phyloP scores from a whole-genome alignment of 2,797 vertebrate genomes.

The Scarus forsteni region DNA sequence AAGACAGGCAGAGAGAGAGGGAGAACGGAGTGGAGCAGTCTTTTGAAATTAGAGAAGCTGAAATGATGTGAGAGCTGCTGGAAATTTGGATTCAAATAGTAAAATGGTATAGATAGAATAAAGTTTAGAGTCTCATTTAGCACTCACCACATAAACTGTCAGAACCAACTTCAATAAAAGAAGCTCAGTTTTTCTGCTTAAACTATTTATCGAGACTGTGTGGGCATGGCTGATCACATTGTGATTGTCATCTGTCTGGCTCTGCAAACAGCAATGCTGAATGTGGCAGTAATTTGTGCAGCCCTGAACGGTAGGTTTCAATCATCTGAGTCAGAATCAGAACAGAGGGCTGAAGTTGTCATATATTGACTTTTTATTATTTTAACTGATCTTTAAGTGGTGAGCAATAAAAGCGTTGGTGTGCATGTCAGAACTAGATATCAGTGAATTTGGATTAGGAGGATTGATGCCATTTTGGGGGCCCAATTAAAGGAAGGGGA shows the following conservation, averaged over 20 bases:
- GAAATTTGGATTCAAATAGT: neutral
- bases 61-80: conserved; percentile 12
- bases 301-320: neutral
- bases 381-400: neutral
- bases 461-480: no score
- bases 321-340: neutral
- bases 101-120: neutral
- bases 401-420: neutral
- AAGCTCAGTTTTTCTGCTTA: neutral
- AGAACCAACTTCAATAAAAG: no score
- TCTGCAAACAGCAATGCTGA: neutral
- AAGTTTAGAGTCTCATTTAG: neutral
- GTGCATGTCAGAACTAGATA: no score
- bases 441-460: no score
- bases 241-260: neutral
- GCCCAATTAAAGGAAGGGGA: no score
- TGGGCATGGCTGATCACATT: neutral
- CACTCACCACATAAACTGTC: neutral
- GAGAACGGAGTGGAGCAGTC: conserved; percentile 5
- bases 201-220: neutral
- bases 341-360: neutral
- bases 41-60: conserved; percentile 31
- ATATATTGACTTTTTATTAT: no score
- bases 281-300: neutral
- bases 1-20: conserved; percentile 5